Base-by-base conservation (phyloP, 2,888 invertebrate species). In the Aelia acuminata region DNA sequence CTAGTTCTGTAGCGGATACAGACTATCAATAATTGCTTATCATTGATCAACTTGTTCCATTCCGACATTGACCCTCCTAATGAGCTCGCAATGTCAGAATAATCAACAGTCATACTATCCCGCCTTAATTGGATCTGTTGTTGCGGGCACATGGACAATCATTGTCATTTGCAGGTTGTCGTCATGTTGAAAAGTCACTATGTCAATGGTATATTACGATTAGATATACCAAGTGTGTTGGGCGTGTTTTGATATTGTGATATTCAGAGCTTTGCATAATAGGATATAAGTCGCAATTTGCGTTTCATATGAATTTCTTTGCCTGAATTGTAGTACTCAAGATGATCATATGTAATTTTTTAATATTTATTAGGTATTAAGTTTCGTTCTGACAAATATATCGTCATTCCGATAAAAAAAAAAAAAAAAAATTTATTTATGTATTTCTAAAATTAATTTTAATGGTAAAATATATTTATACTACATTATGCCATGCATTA, bases 161-260 rank as follows among this genome's bases (percentile, higher is more conserved):
- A 70, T 70, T 70, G 63, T 70, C 63, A 70, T 70, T 57, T 70
- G 31, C 63, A 70, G 63, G 63, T 70, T 70, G 31, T 70, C 63
- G 31, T 15, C 63, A 35, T 70, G 63, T 70, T 70, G 35, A 70
- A 70, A 70, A 70, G 63, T 70, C 63, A 70, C 13, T 70, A 70
- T 70, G 63, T 70, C 63, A 70, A 35, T 70, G 63, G 63, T 70
- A 70, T 35, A 70, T 35, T 70, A 70, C 31, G 35, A 35, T 70
- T 31, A 35, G 20, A 70, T 31, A 70, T n/a, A n/a, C n/a, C n/a
- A n/a, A 31, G 18, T 35, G 3, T 35, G 35, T 35, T 70, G 31
- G 63, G 63, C 63, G 63, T 70, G 63, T 70, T 70, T 70, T 70
- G 31, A 35, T 70, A 5, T 3, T 22, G 20, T 7, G 63, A 70